Base-by-base conservation (phyloP, 2,888 invertebrate genomes). In the Parnassius smintheus region DNA sequence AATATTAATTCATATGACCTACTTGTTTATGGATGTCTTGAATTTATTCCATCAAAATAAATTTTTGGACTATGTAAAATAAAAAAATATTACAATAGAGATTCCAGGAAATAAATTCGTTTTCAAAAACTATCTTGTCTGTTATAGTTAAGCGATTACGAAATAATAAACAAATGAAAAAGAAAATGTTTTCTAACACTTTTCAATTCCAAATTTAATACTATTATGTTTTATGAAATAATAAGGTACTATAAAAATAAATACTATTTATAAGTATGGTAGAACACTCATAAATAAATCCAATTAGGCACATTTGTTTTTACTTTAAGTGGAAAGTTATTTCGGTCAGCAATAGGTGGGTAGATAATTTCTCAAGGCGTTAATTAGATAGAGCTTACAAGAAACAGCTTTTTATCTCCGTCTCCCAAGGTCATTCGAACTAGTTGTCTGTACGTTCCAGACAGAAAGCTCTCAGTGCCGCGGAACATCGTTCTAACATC, bases 341-440 rank as follows among this genome's bases (percentile, higher is more conserved):
- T 64, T 64, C 48, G 64, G 50, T 12, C 49, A 49, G 56, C 49
- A 56, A 60, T 56, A 53, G 56, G 60, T 60, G 53, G 48, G 56
- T 64, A 64, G 64, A 60, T 60, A 64, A 64, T 64, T 64, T 59
- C 63, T 59, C 64, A 53, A 56, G 64, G 64, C 60, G 64, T 64
- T 64, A 64, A 60, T 64, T 60, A 60, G 64, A 64, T 57, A 59
- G 60, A 64, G 56, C 53, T 60, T 56, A 60, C 64, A 64, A 60
- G 64, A 60, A 64, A 64, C 64, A 60, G 64, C 64, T 59, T 64
- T 60, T 64, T 64, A 64, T 64, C 64, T 56, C 56, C 56, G 56
- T 56, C 60, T 59, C 13, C 56, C 64, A 64, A 64, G 64, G 64
- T 64, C 64, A 50, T 56, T 56, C 60, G 48, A 48, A 59, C 58